These are phyloP conservation scores for Grus americana DNA, from an alignment of 2,113 vertebrate genomes.

Conservation along the genomic window DNA sequence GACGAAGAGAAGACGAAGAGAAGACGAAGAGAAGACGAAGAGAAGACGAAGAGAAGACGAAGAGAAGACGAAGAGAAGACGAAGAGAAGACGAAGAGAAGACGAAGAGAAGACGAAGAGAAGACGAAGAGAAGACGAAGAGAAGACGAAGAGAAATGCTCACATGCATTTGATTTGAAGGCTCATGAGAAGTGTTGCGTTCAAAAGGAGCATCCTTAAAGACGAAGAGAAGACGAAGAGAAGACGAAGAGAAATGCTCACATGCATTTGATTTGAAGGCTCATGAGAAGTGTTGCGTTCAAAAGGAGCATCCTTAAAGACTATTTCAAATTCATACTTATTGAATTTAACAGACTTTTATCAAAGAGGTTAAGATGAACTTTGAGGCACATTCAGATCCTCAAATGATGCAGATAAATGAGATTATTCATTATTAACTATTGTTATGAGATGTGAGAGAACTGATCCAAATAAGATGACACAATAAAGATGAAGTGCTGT, in stretches of 20 bases:
- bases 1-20: no score
- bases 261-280: not conserved
- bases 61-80: no score
- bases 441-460: not conserved
- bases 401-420: not conserved
- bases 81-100: no score
- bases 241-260: not conserved
- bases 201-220: not conserved
- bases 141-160: not conserved
- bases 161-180: not conserved
- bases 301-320: not conserved
- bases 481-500: not conserved
- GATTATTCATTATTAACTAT: not conserved
- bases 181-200: not conserved
- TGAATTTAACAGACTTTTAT: not conserved
- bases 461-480: not conserved
- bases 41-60: not conserved
- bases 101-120: not conserved
- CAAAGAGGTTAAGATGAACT: not conserved
- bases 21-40: no score
- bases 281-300: not conserved
- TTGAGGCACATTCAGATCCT: not conserved
- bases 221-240: no score
- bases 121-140: not conserved
- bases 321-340: not conserved